Base-by-base conservation (phyloP, 92 coral and sea anemone genomes). In the Desmophyllum pertusum region DNA sequence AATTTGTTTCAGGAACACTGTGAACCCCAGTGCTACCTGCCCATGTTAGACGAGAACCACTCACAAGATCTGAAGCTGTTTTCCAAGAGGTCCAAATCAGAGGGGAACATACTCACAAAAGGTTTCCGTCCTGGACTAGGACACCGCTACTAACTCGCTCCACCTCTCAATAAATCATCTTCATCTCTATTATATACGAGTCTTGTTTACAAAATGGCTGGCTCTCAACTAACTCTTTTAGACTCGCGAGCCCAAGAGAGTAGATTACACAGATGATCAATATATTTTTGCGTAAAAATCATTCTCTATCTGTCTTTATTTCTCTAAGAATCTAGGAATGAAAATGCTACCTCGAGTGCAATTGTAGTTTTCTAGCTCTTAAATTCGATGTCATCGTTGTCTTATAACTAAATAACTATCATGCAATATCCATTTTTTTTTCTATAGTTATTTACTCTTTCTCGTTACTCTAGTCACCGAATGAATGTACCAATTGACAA, bases 1-100 rank as follows among this genome's bases (percentile, higher is more conserved):
- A 17, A 57, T 3, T 13, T 33, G 40, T 51, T 30, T 6, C 80
- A 94, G 98, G 96, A 88, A 85, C 69, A 90, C 90, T 96, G 99
- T 62, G 98, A 97, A 36, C 99, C 99, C 36, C 97, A 94, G 78
- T 76, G 88, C 11, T 97, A 97, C 59, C 81, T 94, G 4, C 83
- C 93, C 14, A 97, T 97, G 99, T 84, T 92, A 70, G 97, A 97
- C 81, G 99, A 97, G 64, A 89, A 83, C 68, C 85, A 67, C 83
- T 63, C 89, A 3, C 93, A 89, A 81, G 99, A 97, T n/a, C 86
- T 94, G 11, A 97, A 93, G 81, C 88, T 83, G 55, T 97, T 97
- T 71, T 85, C 98, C 25, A 94, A 91, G 73, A 85, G 98, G 50
- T 97, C 99, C 19, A 97, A 97, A 77, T 97, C 99, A 0, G 99